Evolutionary conservation across 92 coral and sea anemone genomes (phyloP), one percentile per base, ranked within the genome.

Genomic region (Palythoa grandis): DNA sequence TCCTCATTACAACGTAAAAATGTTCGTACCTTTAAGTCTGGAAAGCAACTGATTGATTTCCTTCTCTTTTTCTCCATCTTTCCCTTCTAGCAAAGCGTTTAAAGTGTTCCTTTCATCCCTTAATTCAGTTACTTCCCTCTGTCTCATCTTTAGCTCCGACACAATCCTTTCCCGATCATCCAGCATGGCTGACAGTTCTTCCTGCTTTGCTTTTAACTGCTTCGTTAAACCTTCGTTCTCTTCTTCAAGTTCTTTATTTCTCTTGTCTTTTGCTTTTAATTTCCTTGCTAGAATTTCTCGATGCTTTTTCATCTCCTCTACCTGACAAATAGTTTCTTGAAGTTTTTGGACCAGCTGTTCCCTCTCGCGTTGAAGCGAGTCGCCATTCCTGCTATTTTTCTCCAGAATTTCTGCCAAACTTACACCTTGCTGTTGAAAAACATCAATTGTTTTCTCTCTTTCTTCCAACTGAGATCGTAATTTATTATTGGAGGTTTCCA

Each of bases 271-370:
- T 56, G 97, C 89, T 85, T 91, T 94, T n/a, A 97, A 86, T 48
- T 97, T 97, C 72, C 91, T 88, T 0, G 97, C 99, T 13, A 97
- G 82, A 75, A 94, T 90, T 76, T 97, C 99, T 52, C 99, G 92
- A 74, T 93, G 96, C 40, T 88, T 71, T 82, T 94, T 97, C 94
- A 97, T 90, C 76, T 94, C 98, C 43, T 95, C 97, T 0, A 93
- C 94, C 53, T 90, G 95, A 17, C 88, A 86, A 65, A 92, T 89
- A 70, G 91, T 92, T 78, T 97, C 98, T 63, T 97, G 93, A 19
- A 95, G 86, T 22, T 92, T 91, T 25, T 78, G 92, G 1, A 97
- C 88, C 85, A 97, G 57, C 76, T 93, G 95, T 65, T 97, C 95
- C 70, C 98, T 86, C 61, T 97, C 99, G 0, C 96, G 93, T 35